A percentile compares a stretch with the other conserved stretches of the same genome.
Evolutionary conservation across 2,113 vertebrate species (phyloP).

Genomic region (Pseudolaguvia tuberculata): DNA sequence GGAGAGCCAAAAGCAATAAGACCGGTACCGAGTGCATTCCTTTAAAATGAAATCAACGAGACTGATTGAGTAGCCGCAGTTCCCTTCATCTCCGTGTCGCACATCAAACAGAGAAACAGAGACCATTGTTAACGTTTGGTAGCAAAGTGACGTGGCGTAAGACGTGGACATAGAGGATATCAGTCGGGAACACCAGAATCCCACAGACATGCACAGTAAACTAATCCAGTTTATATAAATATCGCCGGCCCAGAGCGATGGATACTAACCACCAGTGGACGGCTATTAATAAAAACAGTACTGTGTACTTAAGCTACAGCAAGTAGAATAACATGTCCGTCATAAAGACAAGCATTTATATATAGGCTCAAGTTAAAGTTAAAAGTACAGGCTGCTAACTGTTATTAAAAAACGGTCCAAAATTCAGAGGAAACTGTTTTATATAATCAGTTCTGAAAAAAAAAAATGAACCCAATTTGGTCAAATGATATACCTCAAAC

Average conservation of each 20-base stretch:
- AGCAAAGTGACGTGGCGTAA: constrained; percentile 8
- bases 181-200: constrained; percentile 2
- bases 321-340: constrained; percentile 19
- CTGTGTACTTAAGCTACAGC: constrained; percentile 9
- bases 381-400: background rate
- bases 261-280: constrained; percentile 12
- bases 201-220: constrained; percentile 34
- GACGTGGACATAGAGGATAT: constrained; percentile 18
- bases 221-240: constrained; percentile 28
- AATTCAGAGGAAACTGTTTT: constrained; percentile 1
- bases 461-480: constrained; percentile 4
- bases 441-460: constrained; percentile 11
- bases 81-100: constrained; percentile 10
- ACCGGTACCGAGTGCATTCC: constrained; percentile 66
- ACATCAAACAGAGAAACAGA: background rate
- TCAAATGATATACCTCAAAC: background rate
- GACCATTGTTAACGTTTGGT: background rate
- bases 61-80: constrained; percentile 58
- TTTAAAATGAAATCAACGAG: constrained; percentile 64
- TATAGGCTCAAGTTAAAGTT: background rate
- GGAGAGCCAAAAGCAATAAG: constrained; percentile 73
- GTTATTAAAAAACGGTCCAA: constrained; percentile 16
- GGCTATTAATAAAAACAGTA: constrained; percentile 23
- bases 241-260: background rate
- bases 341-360: constrained; percentile 2